Evolutionary conservation across 2,113 vertebrate species (phyloP).

Genomic region (Rhineura floridana): DNA sequence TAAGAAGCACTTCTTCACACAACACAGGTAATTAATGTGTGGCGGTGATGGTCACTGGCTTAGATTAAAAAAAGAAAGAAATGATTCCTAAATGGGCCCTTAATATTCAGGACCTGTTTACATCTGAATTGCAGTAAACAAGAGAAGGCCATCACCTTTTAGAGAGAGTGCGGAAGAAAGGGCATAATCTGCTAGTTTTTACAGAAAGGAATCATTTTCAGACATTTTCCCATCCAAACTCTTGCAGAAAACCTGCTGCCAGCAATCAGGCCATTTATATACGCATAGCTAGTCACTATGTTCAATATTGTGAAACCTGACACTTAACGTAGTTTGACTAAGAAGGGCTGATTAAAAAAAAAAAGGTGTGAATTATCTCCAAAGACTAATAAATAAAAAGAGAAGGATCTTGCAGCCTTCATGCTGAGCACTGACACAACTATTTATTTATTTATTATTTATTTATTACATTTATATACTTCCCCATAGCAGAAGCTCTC

Average conservation of each 20-base stretch:
- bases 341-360: not conserved
- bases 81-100: not conserved
- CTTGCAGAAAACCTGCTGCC: not conserved
- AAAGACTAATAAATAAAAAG: not conserved
- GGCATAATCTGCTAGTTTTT: not conserved
- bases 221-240: not conserved
- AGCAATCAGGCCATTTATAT: not conserved
- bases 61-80: too few species aligned
- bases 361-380: not conserved
- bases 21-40: not conserved
- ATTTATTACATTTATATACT: too few species aligned
- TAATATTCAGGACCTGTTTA: not conserved
- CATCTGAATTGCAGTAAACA: not conserved
- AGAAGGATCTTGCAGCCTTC: not conserved
- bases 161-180: not conserved
- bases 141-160: not conserved
- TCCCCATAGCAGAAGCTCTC: too few species aligned
- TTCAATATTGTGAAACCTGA: not conserved
- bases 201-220: not conserved
- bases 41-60: not conserved
- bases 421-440: too few species aligned
- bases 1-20: not conserved
- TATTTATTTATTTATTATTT: too few species aligned
- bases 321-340: not conserved
- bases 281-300: not conserved